Conservation (phyloP, 2,797 vertebrate species). For the Perodicticus potto region DNA sequence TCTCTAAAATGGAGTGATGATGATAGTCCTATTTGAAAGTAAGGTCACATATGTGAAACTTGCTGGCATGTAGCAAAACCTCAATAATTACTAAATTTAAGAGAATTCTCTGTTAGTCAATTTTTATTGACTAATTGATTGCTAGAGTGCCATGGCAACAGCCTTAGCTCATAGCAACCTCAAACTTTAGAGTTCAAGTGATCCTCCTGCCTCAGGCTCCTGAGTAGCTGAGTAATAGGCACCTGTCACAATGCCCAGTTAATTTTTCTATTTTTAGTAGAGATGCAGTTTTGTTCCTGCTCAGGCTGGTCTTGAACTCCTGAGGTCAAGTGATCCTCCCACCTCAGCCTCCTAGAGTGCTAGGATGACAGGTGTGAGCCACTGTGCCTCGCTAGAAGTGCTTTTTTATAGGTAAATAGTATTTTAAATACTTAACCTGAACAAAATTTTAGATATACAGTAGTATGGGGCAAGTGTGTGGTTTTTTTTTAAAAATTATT, state of each 20-base stretch:
- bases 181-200: too few relatives aligned
- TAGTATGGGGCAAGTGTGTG: not conserved
- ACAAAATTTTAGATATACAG: slow-evolving; percentile 32
- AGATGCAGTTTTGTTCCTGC: too few relatives aligned
- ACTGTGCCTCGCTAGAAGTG: not conserved
- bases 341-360: too few relatives aligned
- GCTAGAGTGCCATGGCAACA: too few relatives aligned
- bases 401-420: slow-evolving; percentile 24
- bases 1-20: slow-evolving; percentile 10
- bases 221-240: too few relatives aligned
- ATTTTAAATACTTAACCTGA: slow-evolving; percentile 7
- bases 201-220: too few relatives aligned
- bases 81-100: slow-evolving; percentile 3
- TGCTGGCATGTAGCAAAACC: not conserved
- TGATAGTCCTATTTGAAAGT: not conserved
- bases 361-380: too few relatives aligned
- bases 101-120: slow-evolving; percentile 37
- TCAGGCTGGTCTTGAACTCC: too few relatives aligned
- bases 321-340: too few relatives aligned
- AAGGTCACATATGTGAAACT: not conserved
- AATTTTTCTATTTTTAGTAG: too few relatives aligned
- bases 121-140: not conserved
- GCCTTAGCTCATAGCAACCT: too few relatives aligned
- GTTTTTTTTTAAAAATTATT: slow-evolving; percentile 25
- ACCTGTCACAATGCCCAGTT: too few relatives aligned